A percentile compares a stretch with the other conserved stretches of the same genome.
phyloP scores from a whole-genome alignment of 1,140 invertebrate genomes.

The Lordiphosa mommai region DNA sequence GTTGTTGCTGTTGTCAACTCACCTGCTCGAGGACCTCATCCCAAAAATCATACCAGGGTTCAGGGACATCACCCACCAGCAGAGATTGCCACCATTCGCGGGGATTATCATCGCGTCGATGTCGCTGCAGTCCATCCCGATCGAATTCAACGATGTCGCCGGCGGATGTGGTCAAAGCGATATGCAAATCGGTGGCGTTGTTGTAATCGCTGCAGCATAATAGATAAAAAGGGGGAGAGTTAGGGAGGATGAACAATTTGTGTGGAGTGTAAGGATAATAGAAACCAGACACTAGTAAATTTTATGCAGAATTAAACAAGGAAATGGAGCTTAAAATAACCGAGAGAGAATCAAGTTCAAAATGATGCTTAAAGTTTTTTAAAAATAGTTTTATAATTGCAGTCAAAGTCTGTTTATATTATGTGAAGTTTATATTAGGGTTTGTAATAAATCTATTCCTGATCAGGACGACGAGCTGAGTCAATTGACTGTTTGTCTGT shows the following conservation, averaged over 20 bases:
- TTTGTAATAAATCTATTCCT: no score
- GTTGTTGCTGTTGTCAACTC: constrained; percentile 14
- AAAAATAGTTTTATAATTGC: no score
- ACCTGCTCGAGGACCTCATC: constrained; percentile 85
- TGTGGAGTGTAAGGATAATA: constrained; percentile 3
- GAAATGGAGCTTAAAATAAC: neutral
- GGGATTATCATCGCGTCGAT: constrained; percentile 79
- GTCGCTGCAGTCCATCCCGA: constrained; percentile 83
- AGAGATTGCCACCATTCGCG: constrained; percentile 84
- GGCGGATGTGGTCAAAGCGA: constrained; percentile 88
- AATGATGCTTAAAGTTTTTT: no score
- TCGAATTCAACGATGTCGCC: constrained; percentile 89
- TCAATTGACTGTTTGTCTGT: no score
- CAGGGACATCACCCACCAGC: constrained; percentile 84
- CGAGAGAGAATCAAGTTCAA: neutral
- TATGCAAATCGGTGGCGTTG: constrained; percentile 89
- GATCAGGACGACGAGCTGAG: no score
- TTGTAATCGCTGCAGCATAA: constrained; percentile 84
- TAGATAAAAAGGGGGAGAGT: constrained; percentile 1
- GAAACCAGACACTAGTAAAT: neutral
- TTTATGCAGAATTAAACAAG: neutral
- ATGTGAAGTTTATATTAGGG: no score
- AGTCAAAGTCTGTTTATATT: no score
- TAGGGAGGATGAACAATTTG: constrained; percentile 11
- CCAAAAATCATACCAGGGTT: constrained; percentile 88